Conservation (phyloP, 1,140 invertebrate genomes). For the Neodiprion virginianus region DNA sequence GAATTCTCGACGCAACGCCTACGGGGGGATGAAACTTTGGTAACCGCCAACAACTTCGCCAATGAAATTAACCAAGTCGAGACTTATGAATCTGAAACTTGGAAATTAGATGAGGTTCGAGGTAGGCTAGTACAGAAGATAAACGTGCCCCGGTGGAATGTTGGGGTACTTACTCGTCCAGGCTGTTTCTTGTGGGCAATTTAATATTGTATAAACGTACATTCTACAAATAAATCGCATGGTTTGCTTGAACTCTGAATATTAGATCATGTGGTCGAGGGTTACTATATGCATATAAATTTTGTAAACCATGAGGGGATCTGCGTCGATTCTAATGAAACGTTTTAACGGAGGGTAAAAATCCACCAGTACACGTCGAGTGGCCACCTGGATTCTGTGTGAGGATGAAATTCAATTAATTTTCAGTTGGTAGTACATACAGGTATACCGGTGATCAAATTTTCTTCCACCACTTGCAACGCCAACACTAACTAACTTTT, state of each 20-base stretch:
- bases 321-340: neutral
- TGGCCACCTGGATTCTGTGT: neutral
- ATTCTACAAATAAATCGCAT: too few relatives aligned
- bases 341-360: neutral
- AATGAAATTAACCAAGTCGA: slow-evolving; percentile 5
- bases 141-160: neutral
- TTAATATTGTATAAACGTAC: too few relatives aligned
- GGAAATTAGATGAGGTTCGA: slow-evolving; percentile 2
- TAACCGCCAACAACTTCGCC: neutral
- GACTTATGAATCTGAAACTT: slow-evolving; percentile 6
- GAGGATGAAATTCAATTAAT: neutral
- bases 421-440: neutral
- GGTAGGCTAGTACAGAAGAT: neutral
- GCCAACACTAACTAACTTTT: too few relatives aligned
- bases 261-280: too few relatives aligned
- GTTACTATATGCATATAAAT: too few relatives aligned
- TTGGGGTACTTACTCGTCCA: too few relatives aligned
- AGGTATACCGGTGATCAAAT: too few relatives aligned
- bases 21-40: neutral
- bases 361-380: neutral
- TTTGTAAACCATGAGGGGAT: neutral
- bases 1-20: neutral
- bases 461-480: too few relatives aligned
- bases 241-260: too few relatives aligned
- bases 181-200: too few relatives aligned